Conservation (phyloP, 2,113 vertebrate species). For the Malaclemys terrapin region DNA sequence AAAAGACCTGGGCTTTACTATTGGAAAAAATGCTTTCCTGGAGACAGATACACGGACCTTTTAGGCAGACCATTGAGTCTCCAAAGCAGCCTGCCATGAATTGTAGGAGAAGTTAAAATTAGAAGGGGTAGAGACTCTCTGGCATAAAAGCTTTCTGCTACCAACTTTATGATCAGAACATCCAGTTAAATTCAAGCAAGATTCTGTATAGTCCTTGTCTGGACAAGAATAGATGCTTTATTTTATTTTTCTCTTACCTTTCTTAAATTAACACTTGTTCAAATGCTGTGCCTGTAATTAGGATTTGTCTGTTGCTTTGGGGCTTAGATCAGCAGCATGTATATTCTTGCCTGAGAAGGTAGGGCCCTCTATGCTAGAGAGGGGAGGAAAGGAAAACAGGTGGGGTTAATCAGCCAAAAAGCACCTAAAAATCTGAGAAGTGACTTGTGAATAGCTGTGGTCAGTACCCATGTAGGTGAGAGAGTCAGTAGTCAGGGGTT, state of each 20-base stretch:
- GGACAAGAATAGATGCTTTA: not conserved
- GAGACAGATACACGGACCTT: not conserved
- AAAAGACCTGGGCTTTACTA: not conserved
- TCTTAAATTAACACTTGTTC: not conserved
- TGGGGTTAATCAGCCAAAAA: not conserved
- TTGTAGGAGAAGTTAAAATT: not conserved
- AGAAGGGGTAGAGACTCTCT: not conserved
- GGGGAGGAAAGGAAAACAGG: not conserved
- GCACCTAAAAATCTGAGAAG: rapidly evolving
- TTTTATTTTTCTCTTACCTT: not conserved
- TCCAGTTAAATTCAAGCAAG: not conserved
- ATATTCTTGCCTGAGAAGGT: not conserved
- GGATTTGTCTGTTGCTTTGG: not conserved
- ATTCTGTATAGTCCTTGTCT: not conserved
- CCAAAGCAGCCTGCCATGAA: not conserved
- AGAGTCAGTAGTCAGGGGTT: not conserved
- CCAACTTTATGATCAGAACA: not conserved
- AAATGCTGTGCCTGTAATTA: not conserved
- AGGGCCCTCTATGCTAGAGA: not conserved
- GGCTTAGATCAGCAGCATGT: not conserved
- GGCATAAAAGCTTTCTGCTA: not conserved
- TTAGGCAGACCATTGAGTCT: not conserved
- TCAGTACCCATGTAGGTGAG: not conserved
- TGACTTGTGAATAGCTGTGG: not conserved
- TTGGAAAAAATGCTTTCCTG: not conserved